phyloP scores from a whole-genome alignment of 2,113 vertebrate species.

The Vulpes lagopus region DNA sequence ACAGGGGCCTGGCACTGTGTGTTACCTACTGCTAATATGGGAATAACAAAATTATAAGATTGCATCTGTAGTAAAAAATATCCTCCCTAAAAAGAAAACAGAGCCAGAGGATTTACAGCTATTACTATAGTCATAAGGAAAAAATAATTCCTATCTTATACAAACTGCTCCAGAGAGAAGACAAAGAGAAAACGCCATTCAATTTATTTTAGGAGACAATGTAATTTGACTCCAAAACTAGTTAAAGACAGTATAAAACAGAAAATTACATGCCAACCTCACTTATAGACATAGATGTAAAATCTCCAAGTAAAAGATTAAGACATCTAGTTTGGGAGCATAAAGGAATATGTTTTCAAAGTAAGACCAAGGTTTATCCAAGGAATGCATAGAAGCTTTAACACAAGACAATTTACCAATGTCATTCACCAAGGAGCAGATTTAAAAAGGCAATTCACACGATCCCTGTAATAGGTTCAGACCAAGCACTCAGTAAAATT shows the following conservation, averaged over 20 bases:
- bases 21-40: background rate
- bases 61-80: background rate
- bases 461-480: background rate
- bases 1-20: background rate
- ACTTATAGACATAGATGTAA: conserved; percentile 1
- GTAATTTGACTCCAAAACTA: conserved; percentile 44
- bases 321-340: background rate
- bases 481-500: background rate
- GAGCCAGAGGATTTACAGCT: conserved; percentile 8
- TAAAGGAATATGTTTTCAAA: background rate
- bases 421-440: background rate
- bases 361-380: background rate
- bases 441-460: background rate
- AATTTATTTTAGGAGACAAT: conserved; percentile 44
- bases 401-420: background rate
- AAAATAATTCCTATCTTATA: background rate
- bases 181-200: conserved; percentile 1
- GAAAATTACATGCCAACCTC: background rate
- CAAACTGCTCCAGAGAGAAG: conserved; percentile 39
- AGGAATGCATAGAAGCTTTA: background rate
- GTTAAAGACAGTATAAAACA: background rate
- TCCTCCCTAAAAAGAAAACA: conserved; percentile 27
- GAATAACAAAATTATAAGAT: background rate
- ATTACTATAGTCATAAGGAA: background rate
- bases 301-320: conserved; percentile 23